Percentiles rank a stretch among this genome's conserved stretches.
Conservation (phyloP, 1,140 invertebrate species). For the Colletes gigas region DNA sequence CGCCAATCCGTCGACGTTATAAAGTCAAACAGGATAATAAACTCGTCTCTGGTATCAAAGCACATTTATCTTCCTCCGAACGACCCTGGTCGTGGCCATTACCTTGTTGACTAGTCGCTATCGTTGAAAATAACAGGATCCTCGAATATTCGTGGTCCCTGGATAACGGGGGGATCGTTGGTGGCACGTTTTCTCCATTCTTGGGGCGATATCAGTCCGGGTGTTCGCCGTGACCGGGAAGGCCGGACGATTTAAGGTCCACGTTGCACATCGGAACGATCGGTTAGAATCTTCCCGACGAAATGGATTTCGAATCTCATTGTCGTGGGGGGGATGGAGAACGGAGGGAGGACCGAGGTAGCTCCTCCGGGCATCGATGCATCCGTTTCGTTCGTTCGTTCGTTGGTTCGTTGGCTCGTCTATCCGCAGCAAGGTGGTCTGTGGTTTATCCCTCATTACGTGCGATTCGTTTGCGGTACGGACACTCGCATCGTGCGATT, state of each 20-base stretch:
- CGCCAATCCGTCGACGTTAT: not conserved
- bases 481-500: constrained; percentile 57
- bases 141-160: not conserved
- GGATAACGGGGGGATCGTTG: not conserved
- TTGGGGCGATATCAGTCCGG: not conserved
- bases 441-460: constrained; percentile 68
- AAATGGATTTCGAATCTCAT: constrained; percentile 34
- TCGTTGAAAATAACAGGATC: constrained; percentile 13
- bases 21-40: constrained; percentile 18
- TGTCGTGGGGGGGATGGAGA: not conserved
- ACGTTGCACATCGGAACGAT: not conserved
- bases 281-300: not conserved
- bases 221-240: not conserved
- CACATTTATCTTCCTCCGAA: constrained; percentile 9
- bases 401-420: constrained; percentile 48
- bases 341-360: not conserved
- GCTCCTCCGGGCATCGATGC: not conserved
- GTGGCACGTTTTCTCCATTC: not conserved
- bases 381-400: constrained; percentile 19
- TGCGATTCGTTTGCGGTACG: constrained; percentile 63
- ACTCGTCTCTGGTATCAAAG: constrained; percentile 16
- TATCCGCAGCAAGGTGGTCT: constrained; percentile 60
- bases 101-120: not conserved
- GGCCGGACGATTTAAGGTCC: not conserved
- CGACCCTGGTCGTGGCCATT: constrained; percentile 1